Evolutionary conservation across 2,797 vertebrate genomes (phyloP), one percentile per base, ranked within the genome.

Genomic region (Gila robusta): DNA sequence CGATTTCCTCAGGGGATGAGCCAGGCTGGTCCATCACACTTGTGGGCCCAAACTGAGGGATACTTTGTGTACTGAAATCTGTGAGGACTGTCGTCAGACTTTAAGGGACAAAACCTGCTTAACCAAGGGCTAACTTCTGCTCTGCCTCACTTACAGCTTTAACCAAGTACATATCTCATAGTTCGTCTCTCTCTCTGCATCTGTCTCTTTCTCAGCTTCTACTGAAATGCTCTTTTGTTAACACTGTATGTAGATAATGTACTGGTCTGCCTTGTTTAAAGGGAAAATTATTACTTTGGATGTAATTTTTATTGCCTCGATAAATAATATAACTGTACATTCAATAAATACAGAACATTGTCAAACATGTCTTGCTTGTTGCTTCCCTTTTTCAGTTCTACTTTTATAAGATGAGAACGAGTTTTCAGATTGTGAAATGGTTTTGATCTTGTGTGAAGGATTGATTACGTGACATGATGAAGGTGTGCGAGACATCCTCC

Each of bases 241-340:
- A 90, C 89, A 92, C 91, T 92, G 91, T 91, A 92, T 91, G 90
- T 91, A 91, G 87, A 91, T 83, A 92, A 85, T 85, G 80, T 89
- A 87, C 88, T 91, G 86, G 78, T 90, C 82, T 87, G 83, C 82
- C 87, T 90, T 89, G 89, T 87, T 88, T 92, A 94, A 94, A 93
- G 93, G 93, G 93, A 94, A 94, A 89, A 91, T 82, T 91, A 90
- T 92, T 90, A 87, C 92, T 93, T 82, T 88, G 87, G 92, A 93
- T 95, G 94, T 94, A 93, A 93, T 92, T 94, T 93, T 93, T 88
- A 90, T 91, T 93, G 91, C 64, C 89, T 92, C 88, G 84, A 85
- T 89, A 89, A 91, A 92, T 91, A 90, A 92, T 92, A 91, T 92
- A 92, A 90, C 87, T 93, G 89, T 90, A 92, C 89, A 91, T 91